A percentile compares a stretch with the other conserved stretches of the same genome.
Conservation (phyloP, 1,140 invertebrate species). For the Drosophila prosaltans region DNA sequence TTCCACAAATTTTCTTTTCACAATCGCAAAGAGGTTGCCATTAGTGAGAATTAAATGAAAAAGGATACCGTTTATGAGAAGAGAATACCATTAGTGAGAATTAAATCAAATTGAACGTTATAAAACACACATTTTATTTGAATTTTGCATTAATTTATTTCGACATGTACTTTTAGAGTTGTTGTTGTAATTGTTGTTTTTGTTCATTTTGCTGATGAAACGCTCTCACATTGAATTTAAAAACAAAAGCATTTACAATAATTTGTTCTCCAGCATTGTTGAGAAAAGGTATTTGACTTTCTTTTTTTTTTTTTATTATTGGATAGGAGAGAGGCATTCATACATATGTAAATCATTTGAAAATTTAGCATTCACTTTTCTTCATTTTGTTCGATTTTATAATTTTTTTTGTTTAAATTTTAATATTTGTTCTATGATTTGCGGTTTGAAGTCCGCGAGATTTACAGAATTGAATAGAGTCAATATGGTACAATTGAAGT, state of each 20-base stretch:
- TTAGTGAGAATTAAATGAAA: too few species aligned
- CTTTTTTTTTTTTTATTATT: neutral
- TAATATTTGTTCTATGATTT: neutral
- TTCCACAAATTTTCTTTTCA: too few species aligned
- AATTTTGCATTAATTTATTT: constrained; percentile 71
- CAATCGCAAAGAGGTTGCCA: too few species aligned
- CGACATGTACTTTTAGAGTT: constrained; percentile 39
- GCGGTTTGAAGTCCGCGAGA: neutral
- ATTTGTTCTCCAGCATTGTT: constrained; percentile 16
- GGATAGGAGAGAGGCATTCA: constrained; percentile 1
- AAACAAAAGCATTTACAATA: constrained; percentile 17
- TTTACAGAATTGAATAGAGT: constrained; percentile 20
- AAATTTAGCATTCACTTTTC: neutral
- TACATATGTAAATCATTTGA: neutral
- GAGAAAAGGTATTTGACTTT: neutral
- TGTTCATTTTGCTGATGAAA: constrained; percentile 22
- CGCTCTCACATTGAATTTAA: constrained; percentile 30
- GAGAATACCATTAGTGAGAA: neutral
- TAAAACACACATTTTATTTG: constrained; percentile 13
- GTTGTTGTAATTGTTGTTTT: constrained; percentile 46
- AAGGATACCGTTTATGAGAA: too few species aligned
- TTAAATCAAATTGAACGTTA: neutral
- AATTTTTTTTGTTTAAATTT: neutral
- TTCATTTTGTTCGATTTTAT: neutral
- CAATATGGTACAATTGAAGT: constrained; percentile 44